phyloP scores from a whole-genome alignment of 2,888 invertebrate genomes.

The Apomyelois bistriatella region DNA sequence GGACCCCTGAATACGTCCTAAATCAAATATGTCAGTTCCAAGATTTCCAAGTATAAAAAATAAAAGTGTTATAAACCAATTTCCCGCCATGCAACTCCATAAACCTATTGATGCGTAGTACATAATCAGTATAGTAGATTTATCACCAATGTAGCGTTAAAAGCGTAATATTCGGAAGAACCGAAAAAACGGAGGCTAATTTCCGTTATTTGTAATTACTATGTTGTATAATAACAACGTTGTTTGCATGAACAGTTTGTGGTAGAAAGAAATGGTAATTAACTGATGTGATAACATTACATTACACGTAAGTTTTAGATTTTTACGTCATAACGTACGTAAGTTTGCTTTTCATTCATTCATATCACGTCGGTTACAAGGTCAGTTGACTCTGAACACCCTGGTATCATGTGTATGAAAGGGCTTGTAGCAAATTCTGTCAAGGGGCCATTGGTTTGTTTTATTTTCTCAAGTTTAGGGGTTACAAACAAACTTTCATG shows the following conservation, averaged over 20 bases:
- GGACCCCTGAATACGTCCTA: too few species aligned
- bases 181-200: not conserved
- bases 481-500: too few species aligned
- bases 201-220: not conserved
- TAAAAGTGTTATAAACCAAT: not conserved
- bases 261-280: not conserved
- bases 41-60: too few species aligned
- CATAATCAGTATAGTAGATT: not conserved
- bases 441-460: too few species aligned
- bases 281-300: not conserved
- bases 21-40: too few species aligned
- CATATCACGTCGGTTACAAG: too few species aligned
- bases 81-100: not conserved
- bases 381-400: too few species aligned
- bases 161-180: constrained; percentile 8
- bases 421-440: too few species aligned
- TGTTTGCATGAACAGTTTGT: not conserved
- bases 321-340: not conserved
- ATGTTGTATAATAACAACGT: not conserved
- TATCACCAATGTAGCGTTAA: not conserved
- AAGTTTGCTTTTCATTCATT: not conserved
- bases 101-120: not conserved
- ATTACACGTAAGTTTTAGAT: not conserved
- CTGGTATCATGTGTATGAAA: too few species aligned
- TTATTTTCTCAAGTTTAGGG: too few species aligned